Conservation (phyloP, 2,797 vertebrate genomes). For the Gila robusta region DNA sequence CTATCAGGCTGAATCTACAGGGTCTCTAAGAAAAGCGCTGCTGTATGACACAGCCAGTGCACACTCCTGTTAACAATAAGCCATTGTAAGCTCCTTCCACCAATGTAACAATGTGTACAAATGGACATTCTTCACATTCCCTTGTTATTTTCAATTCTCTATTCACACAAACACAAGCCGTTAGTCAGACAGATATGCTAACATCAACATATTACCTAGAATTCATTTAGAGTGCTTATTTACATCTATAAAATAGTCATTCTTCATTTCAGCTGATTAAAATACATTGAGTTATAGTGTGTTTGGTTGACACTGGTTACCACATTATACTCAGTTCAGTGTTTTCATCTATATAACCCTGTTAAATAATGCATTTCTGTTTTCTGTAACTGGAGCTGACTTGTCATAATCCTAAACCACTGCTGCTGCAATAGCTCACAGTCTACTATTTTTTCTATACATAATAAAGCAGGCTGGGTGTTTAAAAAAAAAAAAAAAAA, state of each 20-base stretch:
- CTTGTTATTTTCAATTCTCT: constrained; percentile 57
- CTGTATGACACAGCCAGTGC: constrained; percentile 55
- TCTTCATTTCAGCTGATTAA: constrained; percentile 2
- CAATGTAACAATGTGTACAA: constrained; percentile 33
- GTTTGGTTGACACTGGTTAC: constrained; percentile 1
- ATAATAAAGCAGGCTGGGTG: background rate
- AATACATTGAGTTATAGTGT: background rate
- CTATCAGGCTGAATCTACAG: constrained; percentile 15
- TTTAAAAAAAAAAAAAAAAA: background rate
- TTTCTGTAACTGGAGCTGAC: constrained; percentile 9
- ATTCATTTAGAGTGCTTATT: background rate
- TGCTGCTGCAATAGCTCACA: background rate
- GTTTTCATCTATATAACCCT: constrained; percentile 18
- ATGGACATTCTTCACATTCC: constrained; percentile 71
- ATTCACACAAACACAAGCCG: constrained; percentile 33
- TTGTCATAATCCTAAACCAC: constrained; percentile 8
- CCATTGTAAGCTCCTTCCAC: constrained; percentile 56
- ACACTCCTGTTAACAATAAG: constrained; percentile 74
- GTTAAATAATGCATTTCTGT: constrained; percentile 25
- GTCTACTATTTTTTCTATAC: background rate
- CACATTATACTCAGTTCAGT: background rate
- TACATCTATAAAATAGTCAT: background rate
- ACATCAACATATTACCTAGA: constrained; percentile 26
- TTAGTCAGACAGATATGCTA: constrained; percentile 7
- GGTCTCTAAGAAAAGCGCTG: constrained; percentile 31